These are phyloP conservation scores for Zonitis immaculata DNA, from an alignment of 2,888 invertebrate species.

Conservation along the genomic window DNA sequence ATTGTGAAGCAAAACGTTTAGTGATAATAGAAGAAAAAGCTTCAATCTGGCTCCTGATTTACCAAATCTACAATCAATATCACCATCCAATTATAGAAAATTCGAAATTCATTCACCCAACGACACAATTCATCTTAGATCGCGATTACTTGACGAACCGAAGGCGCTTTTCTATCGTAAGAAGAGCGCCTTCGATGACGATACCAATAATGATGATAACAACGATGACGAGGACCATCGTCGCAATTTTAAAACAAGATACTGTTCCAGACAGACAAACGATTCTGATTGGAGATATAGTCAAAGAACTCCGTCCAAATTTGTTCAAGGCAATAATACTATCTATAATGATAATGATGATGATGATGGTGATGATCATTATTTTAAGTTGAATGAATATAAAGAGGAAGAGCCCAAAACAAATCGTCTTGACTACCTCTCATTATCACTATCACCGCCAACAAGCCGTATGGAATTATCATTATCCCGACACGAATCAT, in stretches of 20 bases:
- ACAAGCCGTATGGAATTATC: constrained; percentile 34
- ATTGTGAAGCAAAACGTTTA: constrained; percentile 22
- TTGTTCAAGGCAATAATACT: constrained; percentile 4
- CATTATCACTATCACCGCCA: constrained; percentile 41
- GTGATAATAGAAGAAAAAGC: constrained; percentile 25
- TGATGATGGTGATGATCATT: constrained; percentile 20
- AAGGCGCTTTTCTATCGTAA: constrained; percentile 12
- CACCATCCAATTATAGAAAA: constrained; percentile 28
- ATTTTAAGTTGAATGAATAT: constrained; percentile 22
- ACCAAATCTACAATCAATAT: constrained; percentile 35
- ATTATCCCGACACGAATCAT: constrained; percentile 27
- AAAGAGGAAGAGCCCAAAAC: constrained; percentile 25
- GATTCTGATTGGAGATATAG: constrained; percentile 28
- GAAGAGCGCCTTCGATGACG: constrained; percentile 7
- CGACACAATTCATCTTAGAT: constrained; percentile 33
- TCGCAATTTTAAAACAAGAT: constrained; percentile 9
- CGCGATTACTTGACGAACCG: constrained; percentile 11
- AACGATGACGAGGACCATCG: constrained; percentile 9
- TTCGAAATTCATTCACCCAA: constrained; percentile 31
- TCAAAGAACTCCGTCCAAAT: constrained; percentile 32
- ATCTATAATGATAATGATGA: constrained; percentile 3
- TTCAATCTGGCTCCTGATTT: constrained; percentile 49
- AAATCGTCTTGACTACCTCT: constrained; percentile 40
- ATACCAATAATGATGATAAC: constrained; percentile 1
- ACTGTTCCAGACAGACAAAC: constrained; percentile 8